Percentiles rank a stretch among this genome's conserved stretches.
phyloP scores from a whole-genome alignment of 2,797 vertebrate species.

The Chiloscyllium punctatum region DNA sequence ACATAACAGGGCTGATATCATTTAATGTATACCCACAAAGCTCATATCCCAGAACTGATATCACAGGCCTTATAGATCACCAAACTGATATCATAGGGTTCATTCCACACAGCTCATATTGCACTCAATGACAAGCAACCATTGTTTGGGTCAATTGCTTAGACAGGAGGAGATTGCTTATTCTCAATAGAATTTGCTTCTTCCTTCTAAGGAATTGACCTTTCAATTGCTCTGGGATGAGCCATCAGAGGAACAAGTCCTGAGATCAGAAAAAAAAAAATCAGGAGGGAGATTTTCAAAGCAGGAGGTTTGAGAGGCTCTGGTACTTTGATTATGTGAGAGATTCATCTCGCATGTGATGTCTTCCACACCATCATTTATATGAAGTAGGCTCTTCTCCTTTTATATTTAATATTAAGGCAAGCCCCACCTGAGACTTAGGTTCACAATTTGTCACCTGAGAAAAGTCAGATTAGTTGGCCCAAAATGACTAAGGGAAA shows the following conservation, averaged over 20 bases:
- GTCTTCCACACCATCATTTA: background rate
- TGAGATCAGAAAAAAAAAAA: background rate
- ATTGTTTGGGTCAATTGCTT: background rate
- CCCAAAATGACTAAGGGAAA: background rate
- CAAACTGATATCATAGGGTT: too few relatives aligned
- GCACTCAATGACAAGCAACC: background rate
- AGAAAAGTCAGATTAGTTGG: background rate
- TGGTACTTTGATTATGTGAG: background rate
- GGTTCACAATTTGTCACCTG: background rate
- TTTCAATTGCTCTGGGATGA: background rate
- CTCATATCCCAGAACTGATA: too few relatives aligned
- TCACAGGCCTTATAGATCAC: too few relatives aligned
- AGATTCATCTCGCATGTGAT: background rate
- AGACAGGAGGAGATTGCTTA: background rate
- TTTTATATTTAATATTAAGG: background rate
- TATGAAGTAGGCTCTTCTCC: background rate
- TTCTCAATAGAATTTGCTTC: background rate
- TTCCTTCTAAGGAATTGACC: background rate
- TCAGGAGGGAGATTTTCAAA: background rate
- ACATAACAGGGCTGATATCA: background rate
- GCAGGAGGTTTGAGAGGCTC: background rate
- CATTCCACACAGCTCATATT: too few relatives aligned
- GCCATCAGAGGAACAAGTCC: background rate
- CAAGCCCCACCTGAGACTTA: background rate
- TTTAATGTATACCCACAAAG: too few relatives aligned